These are phyloP conservation scores for Sebastes hubbsi DNA, from an alignment of 2,797 vertebrate genomes.

Conservation along the genomic window DNA sequence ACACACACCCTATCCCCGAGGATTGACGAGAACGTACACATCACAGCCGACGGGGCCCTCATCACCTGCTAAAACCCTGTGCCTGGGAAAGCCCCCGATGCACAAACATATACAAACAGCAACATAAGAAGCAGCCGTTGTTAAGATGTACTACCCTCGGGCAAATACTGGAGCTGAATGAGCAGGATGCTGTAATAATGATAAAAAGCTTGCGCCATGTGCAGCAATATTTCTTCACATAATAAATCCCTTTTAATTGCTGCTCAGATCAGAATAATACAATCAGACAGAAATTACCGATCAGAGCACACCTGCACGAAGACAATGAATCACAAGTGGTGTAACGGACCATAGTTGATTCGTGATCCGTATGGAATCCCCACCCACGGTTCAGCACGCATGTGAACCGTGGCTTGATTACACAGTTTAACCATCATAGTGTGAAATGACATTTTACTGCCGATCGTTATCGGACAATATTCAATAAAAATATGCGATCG, in stretches of 20 bases:
- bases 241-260: conserved; percentile 39
- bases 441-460: not conserved
- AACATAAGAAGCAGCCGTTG: conserved; percentile 22
- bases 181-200: conserved; percentile 43
- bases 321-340: conserved; percentile 1
- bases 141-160: not conserved
- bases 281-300: conserved; percentile 10
- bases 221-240: conserved; percentile 30
- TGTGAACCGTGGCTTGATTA: not conserved
- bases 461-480: not conserved
- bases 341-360: not conserved
- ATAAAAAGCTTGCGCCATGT: conserved; percentile 39
- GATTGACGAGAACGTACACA: conserved; percentile 29
- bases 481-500: not conserved
- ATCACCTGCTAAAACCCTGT: conserved; percentile 55
- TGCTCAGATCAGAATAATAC: conserved; percentile 11
- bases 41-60: conserved; percentile 18
- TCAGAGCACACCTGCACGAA: conserved; percentile 7
- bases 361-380: not conserved
- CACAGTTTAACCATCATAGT: not conserved
- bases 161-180: conserved; percentile 26
- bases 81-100: conserved; percentile 59
- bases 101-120: conserved; percentile 29
- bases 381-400: not conserved
- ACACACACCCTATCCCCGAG: conserved; percentile 34